Conservation (phyloP, 2,888 invertebrate species). For the Chesias legatella region DNA sequence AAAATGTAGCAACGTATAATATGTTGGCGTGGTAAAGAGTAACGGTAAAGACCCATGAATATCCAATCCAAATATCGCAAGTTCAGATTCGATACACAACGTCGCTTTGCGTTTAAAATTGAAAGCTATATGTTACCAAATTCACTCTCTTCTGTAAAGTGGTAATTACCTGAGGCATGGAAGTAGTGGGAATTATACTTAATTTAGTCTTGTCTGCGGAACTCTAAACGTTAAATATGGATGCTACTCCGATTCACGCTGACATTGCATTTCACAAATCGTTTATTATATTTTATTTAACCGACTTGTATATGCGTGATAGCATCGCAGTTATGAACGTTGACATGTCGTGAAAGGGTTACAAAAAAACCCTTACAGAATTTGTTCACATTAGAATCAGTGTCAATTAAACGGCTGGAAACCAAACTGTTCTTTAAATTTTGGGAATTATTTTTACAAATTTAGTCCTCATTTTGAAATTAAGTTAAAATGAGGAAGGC, state of each 20-base stretch:
- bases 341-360: slow-evolving; percentile 64
- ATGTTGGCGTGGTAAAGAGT: too few species aligned
- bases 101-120: too few species aligned
- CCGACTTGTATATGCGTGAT: slow-evolving; percentile 55
- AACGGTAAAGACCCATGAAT: too few species aligned
- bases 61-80: too few species aligned
- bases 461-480: too few species aligned
- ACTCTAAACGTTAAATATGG: slow-evolving; percentile 1
- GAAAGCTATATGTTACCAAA: too few species aligned
- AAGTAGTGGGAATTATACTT: too few species aligned
- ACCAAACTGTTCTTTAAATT: slow-evolving; percentile 20
- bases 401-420: slow-evolving; percentile 62
- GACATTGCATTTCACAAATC: slow-evolving; percentile 73
- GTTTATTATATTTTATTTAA: slow-evolving; percentile 69
- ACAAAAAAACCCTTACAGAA: slow-evolving; percentile 30
- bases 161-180: too few species aligned
- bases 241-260: slow-evolving; percentile 54
- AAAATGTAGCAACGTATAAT: too few species aligned
- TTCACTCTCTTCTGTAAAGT: too few species aligned
- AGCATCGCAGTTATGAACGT: slow-evolving; percentile 64
- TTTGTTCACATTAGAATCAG: slow-evolving; percentile 37
- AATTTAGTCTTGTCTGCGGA: not conserved
- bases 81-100: too few species aligned
- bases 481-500: too few species aligned
- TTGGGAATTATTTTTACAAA: not conserved